Evolutionary conservation across 2,797 vertebrate genomes (phyloP).

Genomic region (Pampus argenteus): DNA sequence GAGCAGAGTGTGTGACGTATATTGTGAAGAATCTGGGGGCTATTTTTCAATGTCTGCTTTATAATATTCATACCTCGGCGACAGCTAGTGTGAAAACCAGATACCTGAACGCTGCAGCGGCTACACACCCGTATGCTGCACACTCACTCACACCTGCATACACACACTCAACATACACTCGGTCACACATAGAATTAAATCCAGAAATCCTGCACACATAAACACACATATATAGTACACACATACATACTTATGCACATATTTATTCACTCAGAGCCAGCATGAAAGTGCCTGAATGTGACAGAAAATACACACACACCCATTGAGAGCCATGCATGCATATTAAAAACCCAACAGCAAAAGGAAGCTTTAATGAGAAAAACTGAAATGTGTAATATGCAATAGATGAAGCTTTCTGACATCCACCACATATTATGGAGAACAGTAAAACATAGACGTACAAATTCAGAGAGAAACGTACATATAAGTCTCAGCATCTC

Average conservation of each 20-base stretch:
- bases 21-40: conserved; percentile 39
- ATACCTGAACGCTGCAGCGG: conserved; percentile 37
- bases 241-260: neutral
- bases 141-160: conserved; percentile 11
- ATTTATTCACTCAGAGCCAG: neutral
- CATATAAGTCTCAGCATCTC: too few species aligned
- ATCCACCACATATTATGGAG: too few species aligned
- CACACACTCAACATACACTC: neutral
- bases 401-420: too few species aligned
- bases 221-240: neutral
- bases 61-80: conserved; percentile 44
- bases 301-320: neutral
- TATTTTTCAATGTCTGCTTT: conserved; percentile 49
- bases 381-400: too few species aligned
- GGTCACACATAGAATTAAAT: conserved; percentile 5
- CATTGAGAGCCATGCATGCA: neutral
- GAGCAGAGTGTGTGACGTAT: conserved; percentile 49
- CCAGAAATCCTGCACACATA: neutral
- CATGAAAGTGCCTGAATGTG: conserved; percentile 2
- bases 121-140: too few species aligned
- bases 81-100: conserved; percentile 21
- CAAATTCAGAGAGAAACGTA: too few species aligned
- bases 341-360: neutral
- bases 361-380: conserved; percentile 18
- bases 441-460: too few species aligned